Evolutionary conservation across 2,113 vertebrate species (phyloP).

Genomic region (Bujurquina vittata): DNA sequence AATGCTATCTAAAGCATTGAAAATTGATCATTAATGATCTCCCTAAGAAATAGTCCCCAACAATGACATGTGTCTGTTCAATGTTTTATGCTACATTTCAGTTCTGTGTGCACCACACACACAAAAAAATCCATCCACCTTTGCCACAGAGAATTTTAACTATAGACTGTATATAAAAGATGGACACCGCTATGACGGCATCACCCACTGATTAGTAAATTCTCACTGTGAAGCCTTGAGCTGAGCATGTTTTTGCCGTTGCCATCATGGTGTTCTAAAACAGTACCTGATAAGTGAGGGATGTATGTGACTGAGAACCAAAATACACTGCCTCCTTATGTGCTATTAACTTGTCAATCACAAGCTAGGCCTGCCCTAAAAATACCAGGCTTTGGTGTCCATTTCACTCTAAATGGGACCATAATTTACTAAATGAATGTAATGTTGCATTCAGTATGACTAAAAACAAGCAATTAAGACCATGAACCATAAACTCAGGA

Average conservation of each 20-base stretch:
- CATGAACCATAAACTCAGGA: not conserved
- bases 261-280: not conserved
- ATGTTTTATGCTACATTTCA: too few relatives aligned
- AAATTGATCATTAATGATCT: not conserved
- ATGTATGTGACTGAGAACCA: not conserved
- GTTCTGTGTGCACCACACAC: not conserved
- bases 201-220: not conserved
- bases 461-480: not conserved
- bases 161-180: conserved; percentile 1
- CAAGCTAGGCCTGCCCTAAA: not conserved
- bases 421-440: not conserved
- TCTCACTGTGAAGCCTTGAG: not conserved
- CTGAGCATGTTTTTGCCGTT: not conserved
- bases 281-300: not conserved
- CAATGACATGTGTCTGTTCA: too few relatives aligned
- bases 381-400: not conserved
- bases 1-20: not conserved
- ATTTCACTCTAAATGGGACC: rapidly evolving
- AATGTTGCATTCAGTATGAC: not conserved
- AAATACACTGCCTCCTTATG: not conserved
- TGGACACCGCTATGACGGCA: not conserved
- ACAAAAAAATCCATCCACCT: not conserved
- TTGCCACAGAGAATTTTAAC: not conserved
- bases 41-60: not conserved
- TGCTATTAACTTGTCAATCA: not conserved